These are phyloP conservation scores for Papilio aristodemus DNA, from an alignment of 1,140 invertebrate genomes.

Conservation along the genomic window DNA sequence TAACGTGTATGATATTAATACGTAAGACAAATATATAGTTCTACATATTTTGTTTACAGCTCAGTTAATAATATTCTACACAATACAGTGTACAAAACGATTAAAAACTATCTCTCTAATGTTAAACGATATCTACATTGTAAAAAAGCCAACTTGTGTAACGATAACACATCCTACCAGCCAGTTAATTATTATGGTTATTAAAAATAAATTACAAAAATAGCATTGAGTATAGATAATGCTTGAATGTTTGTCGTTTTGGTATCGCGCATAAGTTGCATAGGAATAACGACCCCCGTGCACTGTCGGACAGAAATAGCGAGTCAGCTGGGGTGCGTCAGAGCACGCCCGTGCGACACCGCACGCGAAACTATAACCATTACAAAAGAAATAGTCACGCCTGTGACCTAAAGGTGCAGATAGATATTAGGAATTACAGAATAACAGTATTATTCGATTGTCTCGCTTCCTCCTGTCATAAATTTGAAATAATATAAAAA, in stretches of 20 bases:
- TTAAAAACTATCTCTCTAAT: conserved; percentile 21
- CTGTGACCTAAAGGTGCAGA: neutral
- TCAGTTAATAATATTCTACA: too few species aligned
- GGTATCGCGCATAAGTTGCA: conserved; percentile 35
- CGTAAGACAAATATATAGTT: too few species aligned
- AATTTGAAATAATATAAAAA: too few species aligned
- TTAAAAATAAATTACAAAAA: conserved; percentile 33
- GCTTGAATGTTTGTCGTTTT: conserved; percentile 25
- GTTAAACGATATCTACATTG: neutral
- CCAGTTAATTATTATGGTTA: conserved; percentile 20
- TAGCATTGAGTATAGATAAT: conserved; percentile 26
- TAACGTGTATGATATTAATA: too few species aligned
- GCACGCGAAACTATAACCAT: conserved; percentile 32
- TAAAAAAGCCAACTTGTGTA: conserved; percentile 4
- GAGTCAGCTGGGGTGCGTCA: conserved; percentile 65
- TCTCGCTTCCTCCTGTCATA: too few species aligned
- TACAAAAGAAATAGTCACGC: conserved; percentile 3
- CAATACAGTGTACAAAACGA: neutral
- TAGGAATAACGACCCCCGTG: conserved; percentile 43
- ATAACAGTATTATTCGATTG: too few species aligned
- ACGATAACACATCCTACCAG: conserved; percentile 10
- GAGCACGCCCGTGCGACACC: conserved; percentile 28
- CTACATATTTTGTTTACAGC: too few species aligned
- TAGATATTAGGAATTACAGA: conserved; percentile 48
- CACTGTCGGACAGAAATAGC: conserved; percentile 57